Base-by-base conservation (phyloP, 2,888 invertebrate species). In the Dasysyrphus tricinctus region DNA sequence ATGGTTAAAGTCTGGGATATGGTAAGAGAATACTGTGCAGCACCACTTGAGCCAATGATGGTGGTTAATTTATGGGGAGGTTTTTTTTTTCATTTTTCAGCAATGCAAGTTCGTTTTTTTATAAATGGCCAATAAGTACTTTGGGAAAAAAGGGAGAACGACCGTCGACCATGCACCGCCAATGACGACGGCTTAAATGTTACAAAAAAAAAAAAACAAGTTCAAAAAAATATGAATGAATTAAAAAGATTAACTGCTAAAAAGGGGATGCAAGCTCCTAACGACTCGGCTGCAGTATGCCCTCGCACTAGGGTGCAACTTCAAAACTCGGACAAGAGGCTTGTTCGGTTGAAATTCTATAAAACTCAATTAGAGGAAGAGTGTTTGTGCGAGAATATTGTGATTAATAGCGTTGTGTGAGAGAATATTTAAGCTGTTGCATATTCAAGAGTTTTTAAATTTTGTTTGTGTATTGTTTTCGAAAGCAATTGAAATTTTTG, bases 51-150 rank as follows among this genome's bases (percentile, higher is more conserved):
- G 29, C 24, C 54, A 51, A 59, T 70, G 49, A 47, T 65, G 78
- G 19, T 49, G 69, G 72, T 67, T 77, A 77, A 81, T 73, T 73
- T 80, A 73, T 77, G 76, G 73, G 54, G 69, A 69, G 39, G 2
- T 32, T 32, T 32, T 32, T 24, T 24, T 24, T 24, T 24, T 24
- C n/a, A 11, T 29, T 32, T 44, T 61, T 39, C 19, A 42, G 34
- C 12, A 12, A 32, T 44, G 57, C 11, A 16, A 57, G 29, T 63
- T 42, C 2, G 19, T 44, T 39, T 47, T 80, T 70, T 47, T 11
- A 39, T 54, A 69, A 69, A 69, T 44, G 78, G 47, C 47, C 65
- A 65, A 65, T 65, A 44, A 79, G 61, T 47, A 19, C n/a, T n/a
- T 54, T 56, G n/a, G 42, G n/a, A 24, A 24, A 49, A 49, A 6